Evolutionary conservation across 2,888 invertebrate genomes (phyloP).

Genomic region (Dicyrtomina minuta): DNA sequence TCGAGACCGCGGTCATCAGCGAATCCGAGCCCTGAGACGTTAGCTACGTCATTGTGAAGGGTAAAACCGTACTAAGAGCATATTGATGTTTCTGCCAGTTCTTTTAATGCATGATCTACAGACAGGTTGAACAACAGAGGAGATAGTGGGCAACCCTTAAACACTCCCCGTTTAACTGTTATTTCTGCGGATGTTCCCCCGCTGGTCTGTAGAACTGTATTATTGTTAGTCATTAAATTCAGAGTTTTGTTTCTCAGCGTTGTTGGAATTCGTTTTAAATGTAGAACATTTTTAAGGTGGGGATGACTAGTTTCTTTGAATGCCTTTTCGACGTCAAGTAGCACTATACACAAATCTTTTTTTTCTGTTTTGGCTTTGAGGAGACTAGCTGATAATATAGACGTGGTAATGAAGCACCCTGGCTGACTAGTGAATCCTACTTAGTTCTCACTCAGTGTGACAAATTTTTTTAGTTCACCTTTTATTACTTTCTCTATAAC

Average conservation of each 20-base stretch:
- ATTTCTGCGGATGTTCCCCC: neutral
- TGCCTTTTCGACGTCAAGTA: conserved; percentile 1
- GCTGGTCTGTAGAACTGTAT: neutral
- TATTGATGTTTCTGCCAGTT: conserved; percentile 18
- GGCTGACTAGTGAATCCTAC: conserved; percentile 5
- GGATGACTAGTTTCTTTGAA: neutral
- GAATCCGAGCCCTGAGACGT: conserved; percentile 11
- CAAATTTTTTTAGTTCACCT: neutral
- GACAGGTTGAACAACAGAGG: conserved; percentile 29
- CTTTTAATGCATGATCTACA: conserved; percentile 21
- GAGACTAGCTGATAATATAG: neutral
- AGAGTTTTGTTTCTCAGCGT: neutral
- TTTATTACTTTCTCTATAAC: conserved; percentile 1
- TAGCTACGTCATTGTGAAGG: neutral
- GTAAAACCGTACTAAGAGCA: conserved; percentile 6
- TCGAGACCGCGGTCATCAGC: conserved; percentile 16
- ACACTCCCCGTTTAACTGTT: conserved; percentile 12
- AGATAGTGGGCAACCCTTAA: conserved; percentile 31
- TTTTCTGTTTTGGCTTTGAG: conserved; percentile 6
- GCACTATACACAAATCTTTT: neutral
- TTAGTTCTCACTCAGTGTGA: conserved; percentile 7
- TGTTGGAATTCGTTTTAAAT: neutral
- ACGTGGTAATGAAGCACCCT: neutral
- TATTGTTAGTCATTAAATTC: neutral
- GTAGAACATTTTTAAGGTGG: neutral